Evolutionary conservation across 2,797 vertebrate species (phyloP).

Genomic region (Sebastes trivittatus): DNA sequence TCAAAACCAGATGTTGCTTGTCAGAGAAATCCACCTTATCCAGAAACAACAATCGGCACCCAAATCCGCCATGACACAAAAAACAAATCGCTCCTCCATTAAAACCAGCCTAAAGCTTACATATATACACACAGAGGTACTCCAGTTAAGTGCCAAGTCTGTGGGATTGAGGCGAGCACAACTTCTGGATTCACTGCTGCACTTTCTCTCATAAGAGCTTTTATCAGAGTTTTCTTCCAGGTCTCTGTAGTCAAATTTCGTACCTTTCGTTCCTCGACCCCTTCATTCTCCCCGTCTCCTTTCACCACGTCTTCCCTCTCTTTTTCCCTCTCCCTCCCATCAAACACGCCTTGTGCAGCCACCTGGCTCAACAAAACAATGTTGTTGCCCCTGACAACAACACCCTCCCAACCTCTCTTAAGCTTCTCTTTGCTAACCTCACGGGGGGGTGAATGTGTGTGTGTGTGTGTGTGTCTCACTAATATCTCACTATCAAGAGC

Average conservation of each 20-base stretch:
- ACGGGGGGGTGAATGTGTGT: conserved; percentile 4
- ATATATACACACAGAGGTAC: background rate
- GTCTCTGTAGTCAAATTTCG: background rate
- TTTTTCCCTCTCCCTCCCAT: conserved; percentile 39
- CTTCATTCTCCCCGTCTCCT: conserved; percentile 7
- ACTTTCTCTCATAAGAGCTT: background rate
- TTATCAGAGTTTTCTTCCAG: background rate
- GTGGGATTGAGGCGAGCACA: background rate
- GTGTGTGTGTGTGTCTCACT: conserved; percentile 6
- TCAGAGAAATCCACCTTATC: background rate
- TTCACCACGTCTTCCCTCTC: conserved; percentile 50
- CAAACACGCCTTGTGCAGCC: conserved; percentile 59
- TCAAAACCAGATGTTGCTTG: conserved; percentile 15
- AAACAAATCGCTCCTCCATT: background rate
- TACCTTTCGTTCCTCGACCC: conserved; percentile 30
- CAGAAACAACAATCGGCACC: background rate
- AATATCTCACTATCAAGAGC: conserved; percentile 51
- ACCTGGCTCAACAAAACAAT: conserved; percentile 76
- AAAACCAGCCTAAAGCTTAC: background rate
- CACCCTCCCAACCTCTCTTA: conserved; percentile 60
- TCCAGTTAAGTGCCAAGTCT: background rate
- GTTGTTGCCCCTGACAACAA: conserved; percentile 62
- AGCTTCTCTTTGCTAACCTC: conserved; percentile 44
- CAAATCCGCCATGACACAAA: background rate
- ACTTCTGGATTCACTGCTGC: background rate